phyloP scores from a whole-genome alignment of 2,113 vertebrate species.

The Neodon shergylaensis region DNA sequence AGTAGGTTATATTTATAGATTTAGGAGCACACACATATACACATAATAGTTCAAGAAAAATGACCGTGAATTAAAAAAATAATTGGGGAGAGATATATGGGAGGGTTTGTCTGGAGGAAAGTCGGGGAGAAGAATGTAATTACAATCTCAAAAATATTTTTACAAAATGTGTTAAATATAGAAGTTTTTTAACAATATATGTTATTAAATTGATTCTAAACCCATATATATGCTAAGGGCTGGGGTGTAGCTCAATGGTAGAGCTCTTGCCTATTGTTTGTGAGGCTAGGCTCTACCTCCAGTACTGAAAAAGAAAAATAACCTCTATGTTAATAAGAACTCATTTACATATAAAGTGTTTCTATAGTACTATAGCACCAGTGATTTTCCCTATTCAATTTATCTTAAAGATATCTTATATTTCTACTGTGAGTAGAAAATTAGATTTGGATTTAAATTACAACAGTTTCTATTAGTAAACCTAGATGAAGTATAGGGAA shows the following conservation, averaged over 20 bases:
- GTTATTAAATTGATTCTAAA: neutral
- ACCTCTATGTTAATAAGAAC: neutral
- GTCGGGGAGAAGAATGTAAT: neutral
- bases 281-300: neutral
- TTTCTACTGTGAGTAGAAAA: neutral
- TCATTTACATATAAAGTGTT: neutral
- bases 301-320: neutral
- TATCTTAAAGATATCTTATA: neutral
- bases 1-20: neutral
- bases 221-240: neutral
- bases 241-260: neutral
- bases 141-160: neutral
- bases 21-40: neutral
- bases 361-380: neutral
- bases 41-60: neutral
- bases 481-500: neutral
- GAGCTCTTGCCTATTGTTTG: too few species aligned
- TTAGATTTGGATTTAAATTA: slow-evolving; percentile 44
- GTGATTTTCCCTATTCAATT: neutral
- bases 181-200: neutral
- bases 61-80: neutral
- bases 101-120: neutral
- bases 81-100: neutral
- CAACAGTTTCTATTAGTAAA: neutral
- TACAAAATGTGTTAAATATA: neutral